A percentile compares a stretch with the other conserved stretches of the same genome.
These are phyloP conservation scores for Manduca sexta DNA, from an alignment of 1,140 invertebrate genomes.

Conservation along the genomic window DNA sequence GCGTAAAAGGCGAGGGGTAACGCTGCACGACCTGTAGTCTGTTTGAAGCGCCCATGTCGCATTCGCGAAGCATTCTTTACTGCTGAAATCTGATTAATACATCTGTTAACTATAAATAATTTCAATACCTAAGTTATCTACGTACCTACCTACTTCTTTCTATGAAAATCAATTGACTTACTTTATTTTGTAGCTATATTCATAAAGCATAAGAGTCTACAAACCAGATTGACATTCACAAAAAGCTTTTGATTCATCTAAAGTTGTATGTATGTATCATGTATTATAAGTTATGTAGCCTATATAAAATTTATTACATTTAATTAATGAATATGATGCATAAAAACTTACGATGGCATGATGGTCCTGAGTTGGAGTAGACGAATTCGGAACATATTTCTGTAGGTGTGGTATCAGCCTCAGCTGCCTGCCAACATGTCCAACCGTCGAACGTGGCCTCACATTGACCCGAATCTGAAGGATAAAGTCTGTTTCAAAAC, in stretches of 20 bases:
- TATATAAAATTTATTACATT: too few relatives aligned
- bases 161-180: too few relatives aligned
- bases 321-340: too few relatives aligned
- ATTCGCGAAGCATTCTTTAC: slow-evolving; percentile 66
- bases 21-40: slow-evolving; percentile 71
- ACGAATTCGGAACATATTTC: slow-evolving; percentile 71
- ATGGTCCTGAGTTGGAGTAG: slow-evolving; percentile 64
- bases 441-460: slow-evolving; percentile 73
- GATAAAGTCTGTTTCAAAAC: not conserved
- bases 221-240: too few relatives aligned
- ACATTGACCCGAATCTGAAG: slow-evolving; percentile 36
- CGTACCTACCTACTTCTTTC: not conserved
- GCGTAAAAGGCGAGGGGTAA: slow-evolving; percentile 61
- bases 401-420: slow-evolving; percentile 33
- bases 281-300: too few relatives aligned
- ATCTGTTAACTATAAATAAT: too few relatives aligned
- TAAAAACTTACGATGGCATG: slow-evolving; percentile 68
- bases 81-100: slow-evolving; percentile 62
- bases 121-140: too few relatives aligned
- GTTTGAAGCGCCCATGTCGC: slow-evolving; percentile 71
- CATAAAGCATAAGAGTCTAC: not conserved
- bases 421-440: slow-evolving; percentile 65
- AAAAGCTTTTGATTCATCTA: too few relatives aligned
- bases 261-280: too few relatives aligned
- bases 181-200: not conserved